Evolutionary conservation across 53 echinoderm and acorn worm species (phyloP).

Genomic region (Antedon mediterranea): DNA sequence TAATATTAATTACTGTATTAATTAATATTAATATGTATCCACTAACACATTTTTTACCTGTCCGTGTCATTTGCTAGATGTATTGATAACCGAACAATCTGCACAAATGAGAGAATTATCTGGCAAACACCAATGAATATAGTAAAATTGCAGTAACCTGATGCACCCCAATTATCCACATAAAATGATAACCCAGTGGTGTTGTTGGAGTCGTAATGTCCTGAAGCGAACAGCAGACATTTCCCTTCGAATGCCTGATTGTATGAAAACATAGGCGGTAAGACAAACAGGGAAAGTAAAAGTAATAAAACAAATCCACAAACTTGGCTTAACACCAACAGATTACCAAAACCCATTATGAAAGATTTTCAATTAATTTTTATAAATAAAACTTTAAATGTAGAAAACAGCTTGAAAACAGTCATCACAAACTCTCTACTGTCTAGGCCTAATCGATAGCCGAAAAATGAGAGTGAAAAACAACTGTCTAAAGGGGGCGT

Average conservation of each 20-base stretch:
- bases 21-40: no score
- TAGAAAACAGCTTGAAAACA: no score
- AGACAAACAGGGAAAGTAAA: slow-evolving; percentile 67
- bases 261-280: slow-evolving; percentile 39
- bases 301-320: slow-evolving; percentile 53
- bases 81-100: slow-evolving; percentile 55
- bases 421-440: no score
- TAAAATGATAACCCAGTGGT: no score
- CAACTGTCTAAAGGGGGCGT: no score
- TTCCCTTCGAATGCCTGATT: slow-evolving; percentile 57
- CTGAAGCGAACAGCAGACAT: slow-evolving; percentile 54
- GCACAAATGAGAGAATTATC: slow-evolving; percentile 41
- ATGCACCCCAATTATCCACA: slow-evolving; percentile 35
- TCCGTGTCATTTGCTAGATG: slow-evolving; percentile 63
- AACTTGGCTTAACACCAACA: slow-evolving; percentile 64
- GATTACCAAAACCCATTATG: slow-evolving; percentile 77
- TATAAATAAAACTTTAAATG: neutral
- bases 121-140: slow-evolving; percentile 43
- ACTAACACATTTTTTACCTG: slow-evolving; percentile 28
- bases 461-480: no score
- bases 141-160: slow-evolving; percentile 49
- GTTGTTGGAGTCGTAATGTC: slow-evolving; percentile 9
- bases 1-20: no score
- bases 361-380: neutral
- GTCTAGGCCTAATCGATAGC: no score